Percentiles rank a stretch among this genome's conserved stretches.
Evolutionary conservation across 2,113 vertebrate genomes (phyloP).

Genomic region (Scomber colias): DNA sequence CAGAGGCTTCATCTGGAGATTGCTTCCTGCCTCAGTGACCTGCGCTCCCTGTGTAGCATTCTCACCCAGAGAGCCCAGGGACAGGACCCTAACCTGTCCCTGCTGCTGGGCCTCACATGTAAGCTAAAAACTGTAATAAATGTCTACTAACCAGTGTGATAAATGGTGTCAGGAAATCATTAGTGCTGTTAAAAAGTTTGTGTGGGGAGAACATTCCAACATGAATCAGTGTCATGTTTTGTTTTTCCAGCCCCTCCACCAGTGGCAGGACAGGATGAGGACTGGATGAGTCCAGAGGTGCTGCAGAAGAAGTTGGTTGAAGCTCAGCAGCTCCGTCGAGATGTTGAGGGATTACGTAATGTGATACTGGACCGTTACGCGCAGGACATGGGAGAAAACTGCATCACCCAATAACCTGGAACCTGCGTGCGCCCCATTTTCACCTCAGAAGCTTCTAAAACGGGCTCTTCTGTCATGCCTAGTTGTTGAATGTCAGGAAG

Average conservation of each 20-base stretch:
- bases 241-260: slow-evolving; percentile 81
- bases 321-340: slow-evolving; percentile 90
- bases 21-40: slow-evolving; percentile 90
- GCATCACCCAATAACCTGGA: slow-evolving; percentile 87
- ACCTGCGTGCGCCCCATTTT: slow-evolving; percentile 7
- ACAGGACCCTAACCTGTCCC: slow-evolving; percentile 94
- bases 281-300: slow-evolving; percentile 88
- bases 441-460: slow-evolving; percentile 23
- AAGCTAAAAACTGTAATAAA: slow-evolving; percentile 46
- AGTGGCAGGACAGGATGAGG: slow-evolving; percentile 81
- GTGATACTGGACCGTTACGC: slow-evolving; percentile 95
- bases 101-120: slow-evolving; percentile 95
- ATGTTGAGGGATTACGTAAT: slow-evolving; percentile 94
- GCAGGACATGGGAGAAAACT: slow-evolving; percentile 99
- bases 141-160: too few species aligned
- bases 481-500: slow-evolving; percentile 59
- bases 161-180: background rate
- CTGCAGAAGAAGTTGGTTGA: slow-evolving; percentile 91
- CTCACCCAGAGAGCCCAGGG: slow-evolving; percentile 95
- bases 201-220: background rate
- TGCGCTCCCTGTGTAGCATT: slow-evolving; percentile 94
- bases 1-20: slow-evolving; percentile 89
- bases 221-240: background rate
- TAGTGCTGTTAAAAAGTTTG: background rate
- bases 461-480: slow-evolving; percentile 16